A percentile compares a stretch with the other conserved stretches of the same genome.
Evolutionary conservation across 2,888 invertebrate species (phyloP).

Genomic region (Orthosia gracilis): DNA sequence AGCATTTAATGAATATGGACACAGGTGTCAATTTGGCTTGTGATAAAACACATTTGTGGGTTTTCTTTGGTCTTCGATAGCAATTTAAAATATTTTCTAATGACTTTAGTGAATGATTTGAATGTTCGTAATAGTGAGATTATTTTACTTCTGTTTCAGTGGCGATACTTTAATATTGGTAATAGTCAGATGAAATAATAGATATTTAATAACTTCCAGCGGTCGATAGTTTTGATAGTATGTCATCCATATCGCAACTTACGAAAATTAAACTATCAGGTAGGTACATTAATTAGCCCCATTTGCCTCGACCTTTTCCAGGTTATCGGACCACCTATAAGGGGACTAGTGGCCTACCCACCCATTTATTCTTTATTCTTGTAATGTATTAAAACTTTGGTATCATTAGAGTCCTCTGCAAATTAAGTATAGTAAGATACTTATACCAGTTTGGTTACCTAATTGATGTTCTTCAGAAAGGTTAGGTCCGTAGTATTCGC

Average conservation of each 20-base stretch:
- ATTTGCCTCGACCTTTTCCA: not conserved
- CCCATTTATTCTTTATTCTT: not conserved
- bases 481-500: too few relatives aligned
- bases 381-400: not conserved
- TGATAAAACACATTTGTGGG: not conserved
- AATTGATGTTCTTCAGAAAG: not conserved
- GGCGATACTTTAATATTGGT: not conserved
- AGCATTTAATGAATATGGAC: not conserved
- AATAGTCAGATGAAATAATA: not conserved
- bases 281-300: slow-evolving; percentile 4
- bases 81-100: slow-evolving; percentile 8
- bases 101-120: slow-evolving; percentile 15
- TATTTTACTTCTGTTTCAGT: not conserved
- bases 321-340: not conserved
- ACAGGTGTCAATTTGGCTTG: slow-evolving; percentile 17
- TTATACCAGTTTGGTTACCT: not conserved
- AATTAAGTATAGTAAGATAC: not conserved
- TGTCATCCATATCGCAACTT: not conserved
- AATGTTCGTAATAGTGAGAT: not conserved
- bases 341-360: not conserved
- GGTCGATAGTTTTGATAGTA: not conserved
- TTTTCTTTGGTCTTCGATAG: slow-evolving; percentile 2
- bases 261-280: slow-evolving; percentile 1
- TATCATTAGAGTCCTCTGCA: not conserved
- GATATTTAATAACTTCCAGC: not conserved